Base-by-base conservation (phyloP, 2,113 vertebrate species). In the Tetrao urogallus region DNA sequence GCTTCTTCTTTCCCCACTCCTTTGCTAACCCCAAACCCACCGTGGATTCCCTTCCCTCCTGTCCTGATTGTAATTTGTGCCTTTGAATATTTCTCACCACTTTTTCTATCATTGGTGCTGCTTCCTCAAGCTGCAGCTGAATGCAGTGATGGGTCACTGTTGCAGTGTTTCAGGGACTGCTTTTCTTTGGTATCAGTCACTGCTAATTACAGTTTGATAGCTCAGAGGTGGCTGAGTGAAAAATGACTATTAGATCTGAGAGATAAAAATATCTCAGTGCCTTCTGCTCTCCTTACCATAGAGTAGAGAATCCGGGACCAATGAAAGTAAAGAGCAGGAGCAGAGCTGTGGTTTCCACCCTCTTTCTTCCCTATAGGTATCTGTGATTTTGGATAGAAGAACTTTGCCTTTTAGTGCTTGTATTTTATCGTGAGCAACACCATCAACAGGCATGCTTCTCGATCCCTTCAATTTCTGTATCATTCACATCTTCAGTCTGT, bases 151-250 rank as follows among this genome's bases (percentile, higher is more conserved):
- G 74, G 79, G 82, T 94, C 84, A 63, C 24, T 65, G 45, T 57
- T 47, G 47, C 67, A 78, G 48, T 1, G 0, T 79, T 96, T 87
- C 88, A 82, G 82, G 67, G 58, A 61, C 76, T 25, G 43, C 69
- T 34, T 91, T 96, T 66, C 52, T 81, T 65, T 71, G 61, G 48
- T 77, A 78, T 82, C 86, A 77, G 88, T 95, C 45, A 77, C 88
- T 85, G 54, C 72, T 97, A 91, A 95, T 96, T 95, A 76, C 90
- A 76, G 65, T 81, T 95, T n/a, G 17, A 77, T 95, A 89, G 54
- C 86, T 86, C 67, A 64, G 52, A 85, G 52, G 56, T 82, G 72
- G 58, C 88, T 93, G 90, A 60, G 83, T 94, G 82, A 87, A 90
- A 96, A 97, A 90, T 82, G 83, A 11, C 71, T 88, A 27, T 73